Percentiles rank a stretch among this genome's conserved stretches.
phyloP scores from a whole-genome alignment of 2,113 vertebrate species.

The Sphaerodactylus townsendi region DNA sequence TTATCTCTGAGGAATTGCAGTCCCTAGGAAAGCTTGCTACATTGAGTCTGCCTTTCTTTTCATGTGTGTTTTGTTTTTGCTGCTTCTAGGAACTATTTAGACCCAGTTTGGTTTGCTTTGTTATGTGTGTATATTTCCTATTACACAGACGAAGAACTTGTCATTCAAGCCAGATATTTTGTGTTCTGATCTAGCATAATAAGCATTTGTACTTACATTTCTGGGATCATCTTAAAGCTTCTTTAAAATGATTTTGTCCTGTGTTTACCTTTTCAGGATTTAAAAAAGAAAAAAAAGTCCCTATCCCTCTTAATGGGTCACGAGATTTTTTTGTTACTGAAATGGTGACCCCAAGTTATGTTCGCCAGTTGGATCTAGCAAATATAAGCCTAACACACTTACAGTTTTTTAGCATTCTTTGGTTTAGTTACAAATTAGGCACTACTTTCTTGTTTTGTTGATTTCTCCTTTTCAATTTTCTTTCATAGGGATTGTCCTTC shows the following conservation, averaged over 20 bases:
- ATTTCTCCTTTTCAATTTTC: not conserved
- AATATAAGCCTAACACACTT: too few species aligned
- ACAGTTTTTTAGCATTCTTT: not conserved
- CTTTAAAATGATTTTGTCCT: not conserved
- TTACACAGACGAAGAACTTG: not conserved
- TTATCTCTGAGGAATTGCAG: not conserved
- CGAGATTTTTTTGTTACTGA: too few species aligned
- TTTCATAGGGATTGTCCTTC: conserved; percentile 85
- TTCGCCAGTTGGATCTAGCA: too few species aligned
- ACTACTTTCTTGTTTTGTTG: not conserved
- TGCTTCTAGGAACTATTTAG: not conserved
- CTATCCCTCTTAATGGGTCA: not conserved
- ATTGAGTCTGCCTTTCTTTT: not conserved
- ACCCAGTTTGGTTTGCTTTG: not conserved
- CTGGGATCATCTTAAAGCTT: not conserved
- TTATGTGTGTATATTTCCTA: not conserved
- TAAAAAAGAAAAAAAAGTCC: not conserved
- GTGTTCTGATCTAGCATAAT: not conserved
- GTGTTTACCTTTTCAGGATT: not conserved
- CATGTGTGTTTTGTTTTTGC: not conserved
- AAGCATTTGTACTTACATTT: not conserved
- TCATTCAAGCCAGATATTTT: conserved; percentile 14
- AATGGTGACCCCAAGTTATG: too few species aligned
- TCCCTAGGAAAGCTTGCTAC: not conserved
- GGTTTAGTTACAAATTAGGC: not conserved